phyloP scores from a whole-genome alignment of 2,888 invertebrate species.

The Brassicogethes aeneus region DNA sequence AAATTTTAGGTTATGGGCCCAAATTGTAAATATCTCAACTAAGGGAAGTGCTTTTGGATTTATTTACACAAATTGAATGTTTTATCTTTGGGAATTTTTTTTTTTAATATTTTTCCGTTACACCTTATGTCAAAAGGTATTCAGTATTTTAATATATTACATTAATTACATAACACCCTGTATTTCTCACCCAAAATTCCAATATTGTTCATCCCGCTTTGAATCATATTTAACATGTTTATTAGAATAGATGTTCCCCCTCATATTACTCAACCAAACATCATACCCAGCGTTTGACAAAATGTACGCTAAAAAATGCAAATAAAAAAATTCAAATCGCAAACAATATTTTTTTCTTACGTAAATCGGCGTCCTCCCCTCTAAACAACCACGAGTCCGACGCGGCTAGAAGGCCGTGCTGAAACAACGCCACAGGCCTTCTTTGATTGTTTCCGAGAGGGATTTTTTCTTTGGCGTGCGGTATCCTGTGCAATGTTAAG shows the following conservation, averaged over 20 bases:
- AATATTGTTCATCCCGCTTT: slow-evolving; percentile 42
- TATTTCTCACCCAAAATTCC: slow-evolving; percentile 52
- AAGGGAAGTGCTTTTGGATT: too few species aligned
- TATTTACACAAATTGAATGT: too few species aligned
- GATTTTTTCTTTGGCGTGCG: slow-evolving; percentile 27
- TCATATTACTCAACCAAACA: slow-evolving; percentile 51
- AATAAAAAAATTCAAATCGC: slow-evolving; percentile 1
- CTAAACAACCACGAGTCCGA: slow-evolving; percentile 49
- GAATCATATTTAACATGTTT: slow-evolving; percentile 41
- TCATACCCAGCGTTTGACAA: slow-evolving; percentile 44
- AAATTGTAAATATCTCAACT: too few species aligned
- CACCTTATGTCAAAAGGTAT: background rate
- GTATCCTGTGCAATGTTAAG: slow-evolving; percentile 47
- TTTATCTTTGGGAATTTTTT: too few species aligned
- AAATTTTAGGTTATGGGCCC: too few species aligned
- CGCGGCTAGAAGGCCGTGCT: slow-evolving; percentile 48
- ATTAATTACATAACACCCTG: too few species aligned
- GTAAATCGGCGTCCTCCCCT: slow-evolving; percentile 43
- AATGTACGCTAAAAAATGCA: slow-evolving; percentile 32
- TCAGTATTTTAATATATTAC: slow-evolving; percentile 5
- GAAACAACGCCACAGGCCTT: slow-evolving; percentile 39
- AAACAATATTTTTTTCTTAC: slow-evolving; percentile 30
- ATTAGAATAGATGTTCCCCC: slow-evolving; percentile 51
- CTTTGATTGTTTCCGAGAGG: background rate
- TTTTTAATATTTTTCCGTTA: too few species aligned